Conservation (phyloP, 2,113 vertebrate species). For the Nycticorax nycticorax region DNA sequence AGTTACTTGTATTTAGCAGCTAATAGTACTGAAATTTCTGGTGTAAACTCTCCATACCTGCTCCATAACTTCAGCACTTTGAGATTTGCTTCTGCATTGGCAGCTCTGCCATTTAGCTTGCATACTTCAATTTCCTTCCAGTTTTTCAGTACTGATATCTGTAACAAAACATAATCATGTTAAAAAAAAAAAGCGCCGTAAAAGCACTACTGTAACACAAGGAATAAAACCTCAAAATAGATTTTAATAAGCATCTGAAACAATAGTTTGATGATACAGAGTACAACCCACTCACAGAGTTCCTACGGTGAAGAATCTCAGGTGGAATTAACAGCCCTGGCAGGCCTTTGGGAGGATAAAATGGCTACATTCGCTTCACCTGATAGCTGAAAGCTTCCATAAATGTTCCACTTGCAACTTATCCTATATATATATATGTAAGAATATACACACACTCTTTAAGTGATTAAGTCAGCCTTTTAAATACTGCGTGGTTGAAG, state of each 20-base stretch:
- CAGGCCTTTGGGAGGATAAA: not conserved
- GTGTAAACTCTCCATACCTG: slow-evolving; percentile 41
- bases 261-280: not conserved
- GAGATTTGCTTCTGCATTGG: slow-evolving; percentile 60
- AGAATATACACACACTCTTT: not conserved
- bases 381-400: not conserved
- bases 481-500: not conserved
- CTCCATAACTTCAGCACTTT: slow-evolving; percentile 12
- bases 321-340: not conserved
- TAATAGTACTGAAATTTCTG: not conserved
- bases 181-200: not conserved
- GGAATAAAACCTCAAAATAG: not conserved
- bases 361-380: not conserved
- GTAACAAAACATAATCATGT: not conserved
- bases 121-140: slow-evolving; percentile 57
- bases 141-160: slow-evolving; percentile 74
- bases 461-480: not conserved
- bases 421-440: no score
- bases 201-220: not conserved
- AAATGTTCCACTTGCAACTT: not conserved
- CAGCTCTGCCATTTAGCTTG: slow-evolving; percentile 22
- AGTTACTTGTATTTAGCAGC: not conserved
- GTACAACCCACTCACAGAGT: accelerated
- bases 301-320: not conserved
- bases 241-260: not conserved